Evolutionary conservation across 2,888 invertebrate species (phyloP), one percentile per base, ranked within the genome.

Genomic region (Chromoteleia sp.): DNA sequence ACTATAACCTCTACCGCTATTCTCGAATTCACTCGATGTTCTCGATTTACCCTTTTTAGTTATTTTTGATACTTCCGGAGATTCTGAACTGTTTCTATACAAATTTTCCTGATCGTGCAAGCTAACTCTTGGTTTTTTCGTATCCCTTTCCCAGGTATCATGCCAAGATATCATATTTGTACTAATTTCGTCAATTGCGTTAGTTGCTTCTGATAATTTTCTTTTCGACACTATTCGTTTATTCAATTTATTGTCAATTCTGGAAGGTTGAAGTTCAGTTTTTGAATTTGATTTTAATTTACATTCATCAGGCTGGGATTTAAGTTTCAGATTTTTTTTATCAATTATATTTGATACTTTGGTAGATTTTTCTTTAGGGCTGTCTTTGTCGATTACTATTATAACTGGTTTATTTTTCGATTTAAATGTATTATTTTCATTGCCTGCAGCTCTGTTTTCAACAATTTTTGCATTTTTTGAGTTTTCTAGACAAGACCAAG

Each of bases 91-190:
- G 5, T 43, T 25, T 19, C 12, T 43, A 14, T 8, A 56, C 5
- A 73, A 0, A 61, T 79, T 79, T 63, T 79, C 79, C 19, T 79
- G 52, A 14, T 79, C 75, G 5, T 58, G 14, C 19, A 73, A 29
- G 36, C 78, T 70, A 1, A 59, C 17, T 29, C 45, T 48, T 14
- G 70, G 63, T 29, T 75, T 70, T 43, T 80, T 74, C 1, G 15
- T 19, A 12, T 10, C 10, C 36, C 50, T 50, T 33, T 81, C 75
- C 71, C 81, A 75, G 3, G 58, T 76, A 17, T 76, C 71, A n/a
- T 58, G 30, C 80, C 70, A 81, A 0, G 75, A 65, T 58, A 67
- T 36, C 14, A 52, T 17, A 30, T 30, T 81, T 5, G 56, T 19
- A 21, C 1, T 7, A 33, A 25, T 45, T 14, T 81, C 63, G 7